Percentiles rank a stretch among this genome's conserved stretches.
phyloP scores from a whole-genome alignment of 1,140 invertebrate genomes.

The Drosophila pandora region DNA sequence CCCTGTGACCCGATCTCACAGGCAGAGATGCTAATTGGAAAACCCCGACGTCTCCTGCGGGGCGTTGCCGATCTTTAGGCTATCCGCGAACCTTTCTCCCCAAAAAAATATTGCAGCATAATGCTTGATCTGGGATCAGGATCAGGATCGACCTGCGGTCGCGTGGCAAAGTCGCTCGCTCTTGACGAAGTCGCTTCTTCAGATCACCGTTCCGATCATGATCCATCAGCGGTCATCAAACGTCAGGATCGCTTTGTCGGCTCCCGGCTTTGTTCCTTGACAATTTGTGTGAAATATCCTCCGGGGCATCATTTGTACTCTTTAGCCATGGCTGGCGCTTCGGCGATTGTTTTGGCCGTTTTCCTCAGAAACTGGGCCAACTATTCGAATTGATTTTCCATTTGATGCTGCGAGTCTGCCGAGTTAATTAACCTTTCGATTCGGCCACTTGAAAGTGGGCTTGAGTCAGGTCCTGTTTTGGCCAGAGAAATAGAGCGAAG shows the following conservation, averaged over 20 bases:
- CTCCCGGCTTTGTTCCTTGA: slow-evolving; percentile 48
- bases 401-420: slow-evolving; percentile 22
- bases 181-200: slow-evolving; percentile 17
- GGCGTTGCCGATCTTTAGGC: slow-evolving; percentile 70
- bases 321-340: slow-evolving; percentile 74
- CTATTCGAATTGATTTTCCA: slow-evolving; percentile 70
- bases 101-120: slow-evolving; percentile 65
- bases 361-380: slow-evolving; percentile 69
- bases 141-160: slow-evolving; percentile 49
- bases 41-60: slow-evolving; percentile 15
- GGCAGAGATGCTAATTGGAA: slow-evolving; percentile 70
- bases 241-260: slow-evolving; percentile 68
- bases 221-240: slow-evolving; percentile 74
- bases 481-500: slow-evolving; percentile 35
- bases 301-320: slow-evolving; percentile 68
- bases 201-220: slow-evolving; percentile 2
- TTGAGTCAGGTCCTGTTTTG: slow-evolving; percentile 1
- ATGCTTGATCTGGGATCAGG: slow-evolving; percentile 39
- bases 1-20: slow-evolving; percentile 2
- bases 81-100: slow-evolving; percentile 56
- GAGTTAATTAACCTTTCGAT: slow-evolving; percentile 76
- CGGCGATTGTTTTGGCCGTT: slow-evolving; percentile 58
- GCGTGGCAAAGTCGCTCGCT: slow-evolving; percentile 53
- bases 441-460: slow-evolving; percentile 73
- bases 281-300: slow-evolving; percentile 63